phyloP scores from a whole-genome alignment of 2,797 vertebrate species.

The Pseudochirops corinnae region DNA sequence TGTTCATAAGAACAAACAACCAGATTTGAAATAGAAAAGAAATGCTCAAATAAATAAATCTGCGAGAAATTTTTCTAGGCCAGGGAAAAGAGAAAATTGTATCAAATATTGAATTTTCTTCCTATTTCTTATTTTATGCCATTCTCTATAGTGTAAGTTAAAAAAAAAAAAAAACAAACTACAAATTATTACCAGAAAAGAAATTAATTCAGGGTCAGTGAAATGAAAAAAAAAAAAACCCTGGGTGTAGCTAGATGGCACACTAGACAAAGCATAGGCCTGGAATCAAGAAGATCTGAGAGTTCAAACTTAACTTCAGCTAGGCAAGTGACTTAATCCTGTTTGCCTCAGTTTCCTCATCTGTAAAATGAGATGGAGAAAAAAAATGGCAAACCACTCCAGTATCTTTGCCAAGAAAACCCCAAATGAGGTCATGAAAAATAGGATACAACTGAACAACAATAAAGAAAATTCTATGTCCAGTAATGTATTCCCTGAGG shows the following conservation, averaged over 20 bases:
- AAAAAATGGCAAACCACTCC: neutral
- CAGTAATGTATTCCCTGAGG: neutral
- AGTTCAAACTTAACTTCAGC: too few species aligned
- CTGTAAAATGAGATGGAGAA: neutral
- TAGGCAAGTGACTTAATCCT: too few species aligned
- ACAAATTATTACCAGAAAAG: too few species aligned
- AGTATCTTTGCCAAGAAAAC: neutral
- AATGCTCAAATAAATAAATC: neutral
- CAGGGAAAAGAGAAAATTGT: neutral
- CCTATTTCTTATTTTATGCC: too few species aligned
- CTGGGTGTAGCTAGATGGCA: too few species aligned
- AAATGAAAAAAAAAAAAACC: too few species aligned
- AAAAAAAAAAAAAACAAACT: too few species aligned
- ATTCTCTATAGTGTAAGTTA: too few species aligned
- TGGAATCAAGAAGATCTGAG: too few species aligned
- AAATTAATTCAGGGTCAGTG: too few species aligned
- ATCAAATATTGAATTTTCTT: neutral
- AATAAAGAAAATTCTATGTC: neutral
- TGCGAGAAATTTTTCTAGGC: neutral
- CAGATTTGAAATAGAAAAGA: neutral
- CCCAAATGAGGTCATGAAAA: neutral
- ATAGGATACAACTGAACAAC: too few species aligned
- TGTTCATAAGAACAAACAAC: neutral
- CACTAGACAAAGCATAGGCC: too few species aligned
- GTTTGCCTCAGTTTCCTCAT: neutral